Evolutionary conservation across 2,113 vertebrate species (phyloP).

Genomic region (Megaptera novaeangliae): DNA sequence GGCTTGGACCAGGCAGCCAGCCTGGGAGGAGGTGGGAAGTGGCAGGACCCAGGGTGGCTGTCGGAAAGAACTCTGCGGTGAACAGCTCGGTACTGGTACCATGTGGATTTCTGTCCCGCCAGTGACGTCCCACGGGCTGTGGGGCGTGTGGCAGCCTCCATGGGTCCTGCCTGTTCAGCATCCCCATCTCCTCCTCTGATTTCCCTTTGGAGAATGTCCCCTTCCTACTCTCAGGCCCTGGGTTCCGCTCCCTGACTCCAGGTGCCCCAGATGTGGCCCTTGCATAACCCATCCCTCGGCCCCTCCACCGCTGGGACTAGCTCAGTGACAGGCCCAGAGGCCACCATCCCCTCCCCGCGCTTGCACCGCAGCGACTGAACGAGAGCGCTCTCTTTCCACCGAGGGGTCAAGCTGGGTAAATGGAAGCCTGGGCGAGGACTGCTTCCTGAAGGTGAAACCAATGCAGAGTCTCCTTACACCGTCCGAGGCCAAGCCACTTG

Average conservation of each 20-base stretch:
- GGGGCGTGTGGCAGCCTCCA: neutral
- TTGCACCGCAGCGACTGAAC: neutral
- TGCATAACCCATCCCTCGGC: neutral
- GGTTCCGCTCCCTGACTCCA: neutral
- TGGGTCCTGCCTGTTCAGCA: neutral
- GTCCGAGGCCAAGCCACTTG: neutral
- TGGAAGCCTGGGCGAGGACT: neutral
- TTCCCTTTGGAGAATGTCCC: neutral
- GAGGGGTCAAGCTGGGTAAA: neutral
- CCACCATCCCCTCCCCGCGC: no score
- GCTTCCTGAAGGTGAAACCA: neutral
- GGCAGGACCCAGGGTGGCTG: neutral
- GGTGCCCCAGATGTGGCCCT: neutral
- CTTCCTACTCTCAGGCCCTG: neutral
- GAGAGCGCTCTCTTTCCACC: neutral
- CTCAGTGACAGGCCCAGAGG: neutral
- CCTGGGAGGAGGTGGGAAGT: neutral
- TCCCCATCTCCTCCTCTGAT: neutral
- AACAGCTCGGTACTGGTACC: rapidly evolving
- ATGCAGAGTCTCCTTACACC: neutral
- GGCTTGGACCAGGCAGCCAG: neutral
- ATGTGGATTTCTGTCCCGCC: neutral
- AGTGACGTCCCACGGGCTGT: neutral
- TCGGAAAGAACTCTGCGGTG: neutral
- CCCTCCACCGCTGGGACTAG: neutral